These are phyloP conservation scores for Paramormyrops hopkinsi DNA, from an alignment of 2,797 vertebrate genomes.

Conservation along the genomic window DNA sequence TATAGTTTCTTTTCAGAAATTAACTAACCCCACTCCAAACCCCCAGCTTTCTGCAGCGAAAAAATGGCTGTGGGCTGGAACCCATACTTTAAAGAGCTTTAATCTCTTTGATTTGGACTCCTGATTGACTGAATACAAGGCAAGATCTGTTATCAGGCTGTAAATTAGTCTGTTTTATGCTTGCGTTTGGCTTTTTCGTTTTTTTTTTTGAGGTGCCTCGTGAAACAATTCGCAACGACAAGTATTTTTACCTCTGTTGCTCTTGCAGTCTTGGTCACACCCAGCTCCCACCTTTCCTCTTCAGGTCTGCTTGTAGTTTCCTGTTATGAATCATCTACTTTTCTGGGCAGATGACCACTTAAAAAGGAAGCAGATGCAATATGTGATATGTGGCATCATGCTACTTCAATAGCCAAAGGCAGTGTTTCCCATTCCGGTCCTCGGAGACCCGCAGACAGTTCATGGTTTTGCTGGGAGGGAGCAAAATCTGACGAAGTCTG, in stretches of 20 bases:
- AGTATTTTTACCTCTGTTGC: background rate
- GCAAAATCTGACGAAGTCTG: background rate
- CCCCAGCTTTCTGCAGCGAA: background rate
- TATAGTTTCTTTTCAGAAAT: background rate
- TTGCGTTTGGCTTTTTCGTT: background rate
- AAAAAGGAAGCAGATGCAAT: background rate
- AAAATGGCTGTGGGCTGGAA: background rate
- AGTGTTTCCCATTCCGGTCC: background rate
- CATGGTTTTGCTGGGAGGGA: background rate
- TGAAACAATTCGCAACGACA: background rate
- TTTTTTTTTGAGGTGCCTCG: background rate
- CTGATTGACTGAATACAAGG: background rate
- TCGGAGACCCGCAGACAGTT: background rate
- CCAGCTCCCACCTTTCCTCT: background rate
- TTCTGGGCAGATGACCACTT: background rate
- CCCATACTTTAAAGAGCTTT: background rate
- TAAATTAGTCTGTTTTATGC: background rate
- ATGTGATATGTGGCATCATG: background rate
- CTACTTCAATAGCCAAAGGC: background rate
- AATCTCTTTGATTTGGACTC: background rate
- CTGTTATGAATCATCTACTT: background rate
- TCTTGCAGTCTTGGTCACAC: slow-evolving; percentile 6
- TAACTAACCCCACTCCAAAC: background rate
- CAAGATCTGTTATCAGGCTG: background rate
- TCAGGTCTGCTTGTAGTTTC: background rate